Conservation (phyloP, 2,888 invertebrate species). For the Terebella lapidaria region DNA sequence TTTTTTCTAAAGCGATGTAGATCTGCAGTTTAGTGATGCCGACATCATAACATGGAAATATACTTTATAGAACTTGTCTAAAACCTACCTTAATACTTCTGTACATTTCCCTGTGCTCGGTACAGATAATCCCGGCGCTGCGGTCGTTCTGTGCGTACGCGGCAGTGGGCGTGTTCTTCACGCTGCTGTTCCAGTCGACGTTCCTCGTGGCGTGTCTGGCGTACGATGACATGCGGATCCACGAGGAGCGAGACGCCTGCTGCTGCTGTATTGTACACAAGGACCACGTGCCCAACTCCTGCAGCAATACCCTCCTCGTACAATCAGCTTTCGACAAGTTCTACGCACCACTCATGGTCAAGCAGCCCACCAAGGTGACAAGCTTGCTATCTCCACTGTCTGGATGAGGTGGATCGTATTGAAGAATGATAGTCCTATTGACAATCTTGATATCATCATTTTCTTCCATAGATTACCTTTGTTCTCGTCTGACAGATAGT, state of each 20-base stretch:
- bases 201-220: constrained; percentile 75
- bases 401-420: neutral
- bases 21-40: too few relatives aligned
- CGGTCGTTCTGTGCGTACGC: constrained; percentile 80
- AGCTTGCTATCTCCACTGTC: constrained; percentile 1
- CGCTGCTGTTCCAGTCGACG: constrained; percentile 66
- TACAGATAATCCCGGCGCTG: constrained; percentile 70
- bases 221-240: constrained; percentile 59
- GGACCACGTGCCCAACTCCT: constrained; percentile 53
- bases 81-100: neutral
- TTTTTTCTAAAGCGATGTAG: neutral
- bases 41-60: neutral
- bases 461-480: too few relatives aligned
- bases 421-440: neutral
- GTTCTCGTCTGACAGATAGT: constrained; percentile 50
- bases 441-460: too few relatives aligned
- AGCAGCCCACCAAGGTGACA: constrained; percentile 63
- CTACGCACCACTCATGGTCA: constrained; percentile 66
- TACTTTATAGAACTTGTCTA: neutral
- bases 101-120: too few relatives aligned
- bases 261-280: constrained; percentile 5
- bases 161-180: constrained; percentile 70
- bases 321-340: constrained; percentile 61
- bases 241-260: constrained; percentile 9
- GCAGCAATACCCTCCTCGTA: constrained; percentile 60